These are phyloP conservation scores for Ceratina japonica DNA, from an alignment of 1,140 invertebrate species.

Conservation along the genomic window DNA sequence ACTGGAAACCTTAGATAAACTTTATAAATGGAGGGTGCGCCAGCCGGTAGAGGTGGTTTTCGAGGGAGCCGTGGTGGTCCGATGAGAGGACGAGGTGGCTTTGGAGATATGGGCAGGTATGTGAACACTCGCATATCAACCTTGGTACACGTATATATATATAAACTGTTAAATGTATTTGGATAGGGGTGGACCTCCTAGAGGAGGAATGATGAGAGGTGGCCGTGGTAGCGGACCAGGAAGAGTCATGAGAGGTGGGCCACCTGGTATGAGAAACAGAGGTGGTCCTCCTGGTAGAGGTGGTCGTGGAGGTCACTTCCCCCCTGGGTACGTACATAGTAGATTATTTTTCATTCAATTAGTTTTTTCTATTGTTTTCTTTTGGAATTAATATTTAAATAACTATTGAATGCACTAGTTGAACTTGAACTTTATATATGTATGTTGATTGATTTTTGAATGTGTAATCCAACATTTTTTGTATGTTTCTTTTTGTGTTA, in stretches of 20 bases:
- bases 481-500: slow-evolving; percentile 12
- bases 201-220: slow-evolving; percentile 73
- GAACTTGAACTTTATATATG: too few relatives aligned
- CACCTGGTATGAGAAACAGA: slow-evolving; percentile 74
- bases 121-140: not conserved
- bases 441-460: too few relatives aligned
- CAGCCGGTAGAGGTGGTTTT: slow-evolving; percentile 72
- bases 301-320: slow-evolving; percentile 75
- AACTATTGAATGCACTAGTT: too few relatives aligned
- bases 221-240: slow-evolving; percentile 71
- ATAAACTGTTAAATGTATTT: not conserved
- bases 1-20: not conserved
- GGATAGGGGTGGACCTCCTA: slow-evolving; percentile 73
- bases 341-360: not conserved
- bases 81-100: slow-evolving; percentile 75
- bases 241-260: slow-evolving; percentile 73
- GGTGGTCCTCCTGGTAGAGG: slow-evolving; percentile 75
- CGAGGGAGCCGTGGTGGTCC: slow-evolving; percentile 72
- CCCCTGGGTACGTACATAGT: slow-evolving; percentile 69
- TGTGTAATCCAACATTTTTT: too few relatives aligned
- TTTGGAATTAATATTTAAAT: too few relatives aligned
- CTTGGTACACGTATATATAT: not conserved
- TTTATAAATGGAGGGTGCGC: slow-evolving; percentile 71
- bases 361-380: not conserved
- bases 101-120: slow-evolving; percentile 74